Percentiles rank a stretch among this genome's conserved stretches.
These are phyloP conservation scores for Lagria hirta DNA, from an alignment of 2,888 invertebrate genomes.

Conservation along the genomic window DNA sequence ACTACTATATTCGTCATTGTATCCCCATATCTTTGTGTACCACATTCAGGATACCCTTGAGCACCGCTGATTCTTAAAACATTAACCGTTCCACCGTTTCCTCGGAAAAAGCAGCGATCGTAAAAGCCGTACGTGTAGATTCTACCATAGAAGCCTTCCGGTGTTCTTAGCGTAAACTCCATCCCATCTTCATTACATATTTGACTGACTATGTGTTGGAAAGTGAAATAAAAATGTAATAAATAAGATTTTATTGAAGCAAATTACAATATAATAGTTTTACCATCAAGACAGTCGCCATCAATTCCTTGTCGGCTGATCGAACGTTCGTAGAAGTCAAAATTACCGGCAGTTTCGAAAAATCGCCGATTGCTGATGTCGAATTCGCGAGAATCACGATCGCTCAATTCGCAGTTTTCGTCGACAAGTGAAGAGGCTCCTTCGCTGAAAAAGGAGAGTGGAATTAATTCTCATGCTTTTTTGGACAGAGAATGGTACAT, in stretches of 20 bases:
- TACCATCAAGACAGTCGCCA: constrained; percentile 84
- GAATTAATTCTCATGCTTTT: not conserved
- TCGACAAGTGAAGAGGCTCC: constrained; percentile 52
- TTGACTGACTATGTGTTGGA: constrained; percentile 78
- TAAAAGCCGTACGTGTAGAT: constrained; percentile 92
- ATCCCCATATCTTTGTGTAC: constrained; percentile 83
- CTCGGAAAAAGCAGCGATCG: constrained; percentile 87
- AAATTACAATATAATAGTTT: constrained; percentile 19
- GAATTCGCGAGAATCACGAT: constrained; percentile 79
- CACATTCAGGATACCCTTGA: constrained; percentile 92
- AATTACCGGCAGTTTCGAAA: constrained; percentile 81
- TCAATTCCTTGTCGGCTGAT: constrained; percentile 70
- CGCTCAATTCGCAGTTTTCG: constrained; percentile 87
- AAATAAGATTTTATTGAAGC: constrained; percentile 14
- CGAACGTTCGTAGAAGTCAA: constrained; percentile 82
- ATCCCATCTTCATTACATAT: constrained; percentile 92
- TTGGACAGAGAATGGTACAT: not conserved
- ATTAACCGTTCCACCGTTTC: constrained; percentile 82
- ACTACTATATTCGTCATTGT: constrained; percentile 93
- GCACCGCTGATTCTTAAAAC: constrained; percentile 84
- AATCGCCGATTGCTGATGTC: constrained; percentile 82
- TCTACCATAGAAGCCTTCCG: constrained; percentile 85
- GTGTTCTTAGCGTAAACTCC: constrained; percentile 87
- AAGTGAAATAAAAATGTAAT: too few species aligned
- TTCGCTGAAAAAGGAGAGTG: constrained; percentile 31